A percentile compares a stretch with the other conserved stretches of the same genome.
phyloP scores from a whole-genome alignment of 2,113 vertebrate genomes.

The Natator depressus region DNA sequence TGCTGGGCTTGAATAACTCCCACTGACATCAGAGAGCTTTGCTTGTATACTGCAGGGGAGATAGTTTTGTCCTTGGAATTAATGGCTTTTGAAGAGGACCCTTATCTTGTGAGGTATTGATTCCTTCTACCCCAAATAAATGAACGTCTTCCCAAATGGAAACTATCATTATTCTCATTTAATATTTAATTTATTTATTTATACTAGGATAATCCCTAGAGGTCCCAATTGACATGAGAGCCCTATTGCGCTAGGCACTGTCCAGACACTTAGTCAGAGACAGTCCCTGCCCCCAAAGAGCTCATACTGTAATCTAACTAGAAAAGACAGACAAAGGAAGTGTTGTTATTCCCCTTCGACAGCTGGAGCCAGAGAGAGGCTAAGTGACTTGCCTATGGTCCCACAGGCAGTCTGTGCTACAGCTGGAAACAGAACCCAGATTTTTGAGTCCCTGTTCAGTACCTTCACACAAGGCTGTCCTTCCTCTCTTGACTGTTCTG shows the following conservation, averaged over 20 bases:
- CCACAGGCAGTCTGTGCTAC: neutral
- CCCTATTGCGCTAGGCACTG: neutral
- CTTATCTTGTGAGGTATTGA: neutral
- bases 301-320: neutral
- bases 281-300: neutral
- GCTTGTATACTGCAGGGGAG: neutral
- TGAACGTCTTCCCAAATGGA: neutral
- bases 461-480: too few species aligned
- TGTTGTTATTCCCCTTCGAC: neutral
- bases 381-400: neutral
- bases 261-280: neutral
- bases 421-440: neutral
- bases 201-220: neutral
- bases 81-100: neutral
- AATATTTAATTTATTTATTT: neutral
- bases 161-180: neutral
- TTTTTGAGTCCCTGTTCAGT: neutral
- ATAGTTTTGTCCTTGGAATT: neutral
- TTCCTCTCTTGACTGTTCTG: neutral
- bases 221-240: neutral
- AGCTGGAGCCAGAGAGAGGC: neutral
- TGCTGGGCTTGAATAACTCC: neutral
- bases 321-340: neutral
- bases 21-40: neutral
- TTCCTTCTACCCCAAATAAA: neutral